Evolutionary conservation across 2,888 invertebrate genomes (phyloP).

Genomic region (Archips crataeganus): DNA sequence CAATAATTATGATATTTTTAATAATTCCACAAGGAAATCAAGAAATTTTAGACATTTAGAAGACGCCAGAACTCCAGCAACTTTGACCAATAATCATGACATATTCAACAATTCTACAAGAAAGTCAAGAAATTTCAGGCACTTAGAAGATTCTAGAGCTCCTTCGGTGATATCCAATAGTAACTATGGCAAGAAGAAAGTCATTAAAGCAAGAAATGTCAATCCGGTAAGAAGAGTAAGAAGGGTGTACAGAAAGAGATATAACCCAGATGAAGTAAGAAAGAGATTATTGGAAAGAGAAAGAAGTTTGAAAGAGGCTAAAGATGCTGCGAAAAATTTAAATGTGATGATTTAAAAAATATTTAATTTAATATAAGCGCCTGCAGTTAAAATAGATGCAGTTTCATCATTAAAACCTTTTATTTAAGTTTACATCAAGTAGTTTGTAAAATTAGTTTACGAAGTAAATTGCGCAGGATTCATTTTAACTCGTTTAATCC

Average conservation of each 20-base stretch:
- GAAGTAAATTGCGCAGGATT: neutral
- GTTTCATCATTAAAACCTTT: neutral
- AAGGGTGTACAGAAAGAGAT: conserved; percentile 77
- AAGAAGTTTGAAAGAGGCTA: conserved; percentile 59
- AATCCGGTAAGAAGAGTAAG: conserved; percentile 77
- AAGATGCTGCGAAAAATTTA: conserved; percentile 36
- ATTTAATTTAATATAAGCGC: neutral
- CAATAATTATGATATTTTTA: conserved; percentile 58
- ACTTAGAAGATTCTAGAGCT: conserved; percentile 59
- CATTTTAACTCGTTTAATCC: too few species aligned
- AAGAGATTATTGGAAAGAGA: conserved; percentile 78
- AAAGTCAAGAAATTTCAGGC: conserved; percentile 54
- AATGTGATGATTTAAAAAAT: conserved; percentile 10
- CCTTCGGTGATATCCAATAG: conserved; percentile 59
- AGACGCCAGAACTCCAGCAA: conserved; percentile 59
- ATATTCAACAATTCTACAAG: conserved; percentile 61
- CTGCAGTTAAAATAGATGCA: neutral
- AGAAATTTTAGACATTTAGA: conserved; percentile 55
- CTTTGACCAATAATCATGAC: conserved; percentile 61
- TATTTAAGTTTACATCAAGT: neutral
- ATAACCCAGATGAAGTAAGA: conserved; percentile 83
- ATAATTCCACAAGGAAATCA: conserved; percentile 62
- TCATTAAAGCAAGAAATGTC: conserved; percentile 66
- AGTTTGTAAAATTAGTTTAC: neutral
- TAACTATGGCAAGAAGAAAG: conserved; percentile 65